These are phyloP conservation scores for Bombyx mandarina DNA, from an alignment of 1,140 invertebrate genomes.

Conservation along the genomic window DNA sequence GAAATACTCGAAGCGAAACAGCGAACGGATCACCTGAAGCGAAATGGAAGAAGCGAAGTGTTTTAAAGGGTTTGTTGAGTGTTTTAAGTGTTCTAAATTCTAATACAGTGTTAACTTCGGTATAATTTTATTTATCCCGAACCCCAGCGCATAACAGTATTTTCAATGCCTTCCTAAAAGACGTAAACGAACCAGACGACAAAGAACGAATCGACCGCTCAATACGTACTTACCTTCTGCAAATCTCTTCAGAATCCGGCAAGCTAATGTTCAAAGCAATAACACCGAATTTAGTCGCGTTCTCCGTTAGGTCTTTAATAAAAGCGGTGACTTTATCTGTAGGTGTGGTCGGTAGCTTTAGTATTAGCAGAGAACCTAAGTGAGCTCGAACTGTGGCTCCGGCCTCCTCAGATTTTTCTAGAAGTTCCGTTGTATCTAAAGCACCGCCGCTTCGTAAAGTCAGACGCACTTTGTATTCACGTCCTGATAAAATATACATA, in stretches of 20 bases:
- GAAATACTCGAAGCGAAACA: no score
- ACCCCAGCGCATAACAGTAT: no score
- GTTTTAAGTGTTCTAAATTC: no score
- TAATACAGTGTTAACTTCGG: no score
- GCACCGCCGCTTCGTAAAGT: conserved; percentile 23
- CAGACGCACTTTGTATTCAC: conserved; percentile 45
- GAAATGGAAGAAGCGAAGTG: no score
- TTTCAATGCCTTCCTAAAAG: no score
- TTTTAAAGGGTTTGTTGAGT: no score
- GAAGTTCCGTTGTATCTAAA: conserved; percentile 19
- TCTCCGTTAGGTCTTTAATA: conserved; percentile 30
- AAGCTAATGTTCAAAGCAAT: conserved; percentile 39
- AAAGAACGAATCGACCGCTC: no score
- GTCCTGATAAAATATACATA: conserved; percentile 20
- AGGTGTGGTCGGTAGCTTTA: conserved; percentile 34
- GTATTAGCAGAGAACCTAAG: conserved; percentile 43
- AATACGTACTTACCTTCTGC: conserved; percentile 29
- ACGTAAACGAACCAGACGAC: no score
- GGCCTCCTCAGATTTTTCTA: conserved; percentile 16
- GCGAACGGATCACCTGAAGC: no score
- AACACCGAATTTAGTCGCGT: conserved; percentile 32
- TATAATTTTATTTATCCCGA: no score
- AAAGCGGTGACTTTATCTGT: conserved; percentile 30
- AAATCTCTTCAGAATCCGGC: conserved; percentile 51
- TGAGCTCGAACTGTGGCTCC: conserved; percentile 40